Base-by-base conservation (phyloP, 2,113 vertebrate genomes). In the Caranx ignobilis region DNA sequence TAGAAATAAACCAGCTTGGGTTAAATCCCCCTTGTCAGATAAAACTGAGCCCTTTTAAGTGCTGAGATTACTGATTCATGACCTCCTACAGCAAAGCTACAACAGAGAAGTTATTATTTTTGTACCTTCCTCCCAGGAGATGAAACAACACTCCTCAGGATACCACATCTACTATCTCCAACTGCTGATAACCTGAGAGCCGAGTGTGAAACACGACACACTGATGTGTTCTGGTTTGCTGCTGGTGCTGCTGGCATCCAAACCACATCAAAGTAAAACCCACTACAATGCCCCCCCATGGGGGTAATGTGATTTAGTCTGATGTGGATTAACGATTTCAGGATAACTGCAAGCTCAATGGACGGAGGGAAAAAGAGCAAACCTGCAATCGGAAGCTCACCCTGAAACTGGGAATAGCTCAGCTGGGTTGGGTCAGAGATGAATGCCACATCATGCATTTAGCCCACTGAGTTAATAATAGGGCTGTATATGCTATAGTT, bases 261-360 rank as follows among this genome's bases (percentile, higher is more conserved):
- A 4, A 18, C 88, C 90, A 90, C 93, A 91, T 94, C 91, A 94
- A 89, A 92, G 87, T n/a, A 16, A 62, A 75, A 79, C 57, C 77
- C 75, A 86, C 87, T 59, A 88, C 89, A 92, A 91, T 88, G 84
- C 82, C 71, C 81, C 82, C 73, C 77, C 80, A 83, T 89, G 89
- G 80, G 91, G 87, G 89, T 85, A 89, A 93, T 85, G 82, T 74
- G 85, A 93, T 90, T 91, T 87, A 66, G 75, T 91, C 88, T 86
- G 88, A 91, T 91, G 88, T 89, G 89, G 93, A 93, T 91, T 89
- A 91, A 88, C 81, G 8, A 84, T 84, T 92, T 90, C 92, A 81
- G 82, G 87, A 74, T 37, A 78, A 84, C 77, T 77, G 76, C 52
- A 78, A 80, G 84, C 76, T 75, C 79, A 90, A 85, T 31, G 70